Percentiles rank a stretch among this genome's conserved stretches.
Evolutionary conservation across 2,797 vertebrate genomes (phyloP).

Genomic region (Phoxinus dragarum): DNA sequence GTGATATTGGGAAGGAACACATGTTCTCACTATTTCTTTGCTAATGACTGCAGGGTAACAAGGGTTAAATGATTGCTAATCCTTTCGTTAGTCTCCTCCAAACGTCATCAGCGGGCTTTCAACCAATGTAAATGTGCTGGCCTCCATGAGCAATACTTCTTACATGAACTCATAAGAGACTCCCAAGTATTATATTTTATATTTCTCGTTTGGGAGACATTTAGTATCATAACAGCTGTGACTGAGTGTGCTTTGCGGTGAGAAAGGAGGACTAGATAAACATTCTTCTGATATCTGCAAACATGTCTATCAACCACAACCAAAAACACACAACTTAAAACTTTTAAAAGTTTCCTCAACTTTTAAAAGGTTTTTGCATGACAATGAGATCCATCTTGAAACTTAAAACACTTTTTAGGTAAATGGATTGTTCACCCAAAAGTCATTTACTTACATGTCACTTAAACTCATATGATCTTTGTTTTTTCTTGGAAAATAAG

Average conservation of each 20-base stretch:
- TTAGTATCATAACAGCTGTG: conserved; percentile 47
- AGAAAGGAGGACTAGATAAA: conserved; percentile 36
- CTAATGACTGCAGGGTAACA: conserved; percentile 7
- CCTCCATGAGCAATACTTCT: conserved; percentile 37
- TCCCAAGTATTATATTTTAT: conserved; percentile 38
- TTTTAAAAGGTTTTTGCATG: not conserved
- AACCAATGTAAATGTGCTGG: conserved; percentile 38
- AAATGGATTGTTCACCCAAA: not conserved
- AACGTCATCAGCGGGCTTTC: conserved; percentile 53
- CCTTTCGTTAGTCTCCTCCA: conserved; percentile 41
- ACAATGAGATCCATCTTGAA: conserved; percentile 3
- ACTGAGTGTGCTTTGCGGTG: conserved; percentile 41
- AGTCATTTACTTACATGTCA: not conserved
- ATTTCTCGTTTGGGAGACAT: conserved; percentile 51
- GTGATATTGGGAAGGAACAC: conserved; percentile 48
- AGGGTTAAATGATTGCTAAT: conserved; percentile 33
- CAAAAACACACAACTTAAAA: conserved; percentile 13
- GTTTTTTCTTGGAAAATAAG: not conserved
- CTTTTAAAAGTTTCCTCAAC: not conserved
- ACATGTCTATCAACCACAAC: conserved; percentile 35
- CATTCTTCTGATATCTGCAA: conserved; percentile 37
- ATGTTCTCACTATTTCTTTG: conserved; percentile 49
- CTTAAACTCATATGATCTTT: not conserved
- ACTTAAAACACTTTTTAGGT: not conserved
- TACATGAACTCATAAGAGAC: conserved; percentile 52